Evolutionary conservation across 2,888 invertebrate species (phyloP).

Genomic region (Nudaria mundana): DNA sequence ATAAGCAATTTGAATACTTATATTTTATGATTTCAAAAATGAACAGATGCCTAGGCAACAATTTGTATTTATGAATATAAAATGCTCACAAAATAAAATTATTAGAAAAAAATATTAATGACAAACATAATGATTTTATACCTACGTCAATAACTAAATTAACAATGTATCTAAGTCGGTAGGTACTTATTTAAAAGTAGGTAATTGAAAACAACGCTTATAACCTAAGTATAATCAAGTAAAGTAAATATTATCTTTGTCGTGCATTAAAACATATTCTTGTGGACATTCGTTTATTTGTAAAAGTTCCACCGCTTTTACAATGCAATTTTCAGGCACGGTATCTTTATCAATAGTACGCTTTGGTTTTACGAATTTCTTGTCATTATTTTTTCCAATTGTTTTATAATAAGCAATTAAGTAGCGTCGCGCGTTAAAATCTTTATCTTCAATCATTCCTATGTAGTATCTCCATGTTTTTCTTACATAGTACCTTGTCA

Average conservation of each 20-base stretch:
- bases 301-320: conserved; percentile 18
- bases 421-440: conserved; percentile 1
- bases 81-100: neutral
- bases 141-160: neutral
- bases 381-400: conserved; percentile 8
- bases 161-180: neutral
- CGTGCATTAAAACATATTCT: conserved; percentile 15
- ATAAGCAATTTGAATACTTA: neutral
- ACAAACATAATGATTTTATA: neutral
- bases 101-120: neutral
- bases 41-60: neutral
- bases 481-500: conserved; percentile 4
- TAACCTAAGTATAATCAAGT: neutral
- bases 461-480: conserved; percentile 4
- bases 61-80: neutral
- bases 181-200: neutral
- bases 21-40: neutral
- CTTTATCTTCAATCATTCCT: conserved; percentile 1
- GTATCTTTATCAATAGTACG: conserved; percentile 16
- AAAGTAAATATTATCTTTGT: conserved; percentile 12
- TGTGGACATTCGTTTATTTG: conserved; percentile 15
- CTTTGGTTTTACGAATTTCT: conserved; percentile 16
- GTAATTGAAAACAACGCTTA: neutral
- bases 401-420: conserved; percentile 6
- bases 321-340: conserved; percentile 17